Conservation (phyloP, 1,140 invertebrate genomes). For the Agrypnia vestita region DNA sequence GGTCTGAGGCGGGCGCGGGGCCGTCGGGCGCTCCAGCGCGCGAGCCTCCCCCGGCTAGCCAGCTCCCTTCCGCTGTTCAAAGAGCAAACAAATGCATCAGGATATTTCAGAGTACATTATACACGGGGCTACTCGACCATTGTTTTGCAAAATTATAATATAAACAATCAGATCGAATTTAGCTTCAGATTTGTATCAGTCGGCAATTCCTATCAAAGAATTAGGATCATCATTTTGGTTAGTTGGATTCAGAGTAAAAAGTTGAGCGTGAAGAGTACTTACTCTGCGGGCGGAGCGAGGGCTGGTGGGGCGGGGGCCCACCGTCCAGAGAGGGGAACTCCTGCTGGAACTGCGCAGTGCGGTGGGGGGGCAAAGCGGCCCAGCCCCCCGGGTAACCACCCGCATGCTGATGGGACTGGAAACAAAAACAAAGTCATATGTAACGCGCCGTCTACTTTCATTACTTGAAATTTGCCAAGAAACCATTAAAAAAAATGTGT, state of each 20-base stretch:
- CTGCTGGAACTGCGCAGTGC: conserved; percentile 86
- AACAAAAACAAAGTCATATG: too few species aligned
- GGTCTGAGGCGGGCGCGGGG: conserved; percentile 66
- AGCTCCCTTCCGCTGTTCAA: conserved; percentile 81
- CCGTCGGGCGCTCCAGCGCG: conserved; percentile 69
- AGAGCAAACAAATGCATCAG: background rate
- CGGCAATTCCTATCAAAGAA: conserved; percentile 61
- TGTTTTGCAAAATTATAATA: too few species aligned
- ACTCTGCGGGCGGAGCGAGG: conserved; percentile 71
- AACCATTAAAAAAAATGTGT: too few species aligned
- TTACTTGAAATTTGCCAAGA: too few species aligned
- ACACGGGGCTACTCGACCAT: too few species aligned
- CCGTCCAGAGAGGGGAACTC: conserved; percentile 86
- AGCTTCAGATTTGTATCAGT: conserved; percentile 57
- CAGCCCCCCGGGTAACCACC: conserved; percentile 67
- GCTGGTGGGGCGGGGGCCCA: conserved; percentile 68
- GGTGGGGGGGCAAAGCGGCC: conserved; percentile 78
- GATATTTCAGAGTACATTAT: too few species aligned
- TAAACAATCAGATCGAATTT: conserved; percentile 20
- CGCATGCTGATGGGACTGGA: conserved; percentile 60
- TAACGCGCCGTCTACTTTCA: too few species aligned
- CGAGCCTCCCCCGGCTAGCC: conserved; percentile 84
- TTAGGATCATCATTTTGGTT: conserved; percentile 43
- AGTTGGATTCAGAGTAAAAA: background rate
- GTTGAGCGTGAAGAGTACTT: conserved; percentile 46